Conservation (phyloP, 37 sponge, comb jelly and placozoan genomes). For the Halisarca cf. caerulea region DNA sequence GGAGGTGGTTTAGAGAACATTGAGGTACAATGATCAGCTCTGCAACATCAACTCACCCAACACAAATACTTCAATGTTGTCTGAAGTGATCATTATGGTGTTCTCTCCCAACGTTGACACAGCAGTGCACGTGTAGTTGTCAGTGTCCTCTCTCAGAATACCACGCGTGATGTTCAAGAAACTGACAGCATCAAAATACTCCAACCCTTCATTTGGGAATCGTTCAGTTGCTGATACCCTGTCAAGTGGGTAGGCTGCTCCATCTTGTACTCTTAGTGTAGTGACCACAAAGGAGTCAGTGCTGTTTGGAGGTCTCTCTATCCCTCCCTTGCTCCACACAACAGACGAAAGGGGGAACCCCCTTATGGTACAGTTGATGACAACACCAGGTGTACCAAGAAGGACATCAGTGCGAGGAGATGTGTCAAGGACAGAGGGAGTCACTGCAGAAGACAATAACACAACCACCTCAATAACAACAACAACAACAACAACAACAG, state of each 20-base stretch:
- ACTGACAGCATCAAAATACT: conserved; percentile 48
- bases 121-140: conserved; percentile 61
- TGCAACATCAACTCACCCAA: conserved; percentile 45
- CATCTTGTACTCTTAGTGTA: conserved; percentile 14
- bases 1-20: not conserved
- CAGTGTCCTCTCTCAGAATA: conserved; percentile 59
- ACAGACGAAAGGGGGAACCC: not conserved
- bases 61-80: conserved; percentile 29
- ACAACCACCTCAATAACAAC: not conserved
- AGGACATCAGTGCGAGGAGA: conserved; percentile 29
- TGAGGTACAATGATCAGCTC: not conserved
- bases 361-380: not conserved
- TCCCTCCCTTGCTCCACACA: not conserved
- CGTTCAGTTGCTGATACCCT: not conserved
- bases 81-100: not conserved
- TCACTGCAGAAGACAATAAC: conserved; percentile 33
- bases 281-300: not conserved
- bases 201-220: not conserved
- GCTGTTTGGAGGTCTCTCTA: not conserved
- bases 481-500: not conserved
- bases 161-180: conserved; percentile 26
- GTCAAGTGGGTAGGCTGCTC: not conserved
- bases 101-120: conserved; percentile 25
- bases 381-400: not conserved
- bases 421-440: conserved; percentile 37